phyloP scores from a whole-genome alignment of 92 coral and sea anemone genomes.

The Epizoanthus ramosus region DNA sequence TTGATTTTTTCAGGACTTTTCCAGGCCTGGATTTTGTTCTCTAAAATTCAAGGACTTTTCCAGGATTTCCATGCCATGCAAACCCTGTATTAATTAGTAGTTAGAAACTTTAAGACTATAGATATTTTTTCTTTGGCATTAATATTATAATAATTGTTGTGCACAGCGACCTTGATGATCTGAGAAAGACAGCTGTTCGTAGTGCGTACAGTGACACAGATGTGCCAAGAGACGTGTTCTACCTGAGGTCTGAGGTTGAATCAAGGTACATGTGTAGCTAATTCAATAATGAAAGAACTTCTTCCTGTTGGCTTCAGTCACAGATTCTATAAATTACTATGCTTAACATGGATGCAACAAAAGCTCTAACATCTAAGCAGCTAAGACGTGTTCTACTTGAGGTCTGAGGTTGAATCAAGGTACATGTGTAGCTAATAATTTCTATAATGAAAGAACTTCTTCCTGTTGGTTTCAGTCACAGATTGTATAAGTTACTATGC shows the following conservation, averaged over 20 bases:
- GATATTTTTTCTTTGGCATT: no score
- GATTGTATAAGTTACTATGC: neutral
- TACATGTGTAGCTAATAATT: conserved; percentile 7
- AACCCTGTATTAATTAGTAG: neutral
- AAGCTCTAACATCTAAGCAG: no score
- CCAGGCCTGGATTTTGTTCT: no score
- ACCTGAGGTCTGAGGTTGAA: conserved; percentile 90
- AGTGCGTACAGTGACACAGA: conserved; percentile 93
- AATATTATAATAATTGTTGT: neutral
- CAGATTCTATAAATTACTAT: neutral
- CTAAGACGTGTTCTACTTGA: conserved; percentile 75
- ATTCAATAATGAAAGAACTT: neutral
- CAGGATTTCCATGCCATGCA: no score
- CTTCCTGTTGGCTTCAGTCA: neutral
- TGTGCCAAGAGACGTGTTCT: conserved; percentile 76
- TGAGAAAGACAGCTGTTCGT: conserved; percentile 83
- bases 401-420: conserved; percentile 91
- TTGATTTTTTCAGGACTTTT: no score
- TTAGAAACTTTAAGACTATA: no score
- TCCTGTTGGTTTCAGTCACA: neutral
- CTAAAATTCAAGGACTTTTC: no score
- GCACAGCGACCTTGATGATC: conserved; percentile 87
- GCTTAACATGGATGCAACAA: neutral
- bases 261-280: conserved; percentile 54
- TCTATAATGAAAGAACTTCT: neutral